phyloP scores from a whole-genome alignment of 2,113 vertebrate genomes.

The Notechis scutatus region DNA sequence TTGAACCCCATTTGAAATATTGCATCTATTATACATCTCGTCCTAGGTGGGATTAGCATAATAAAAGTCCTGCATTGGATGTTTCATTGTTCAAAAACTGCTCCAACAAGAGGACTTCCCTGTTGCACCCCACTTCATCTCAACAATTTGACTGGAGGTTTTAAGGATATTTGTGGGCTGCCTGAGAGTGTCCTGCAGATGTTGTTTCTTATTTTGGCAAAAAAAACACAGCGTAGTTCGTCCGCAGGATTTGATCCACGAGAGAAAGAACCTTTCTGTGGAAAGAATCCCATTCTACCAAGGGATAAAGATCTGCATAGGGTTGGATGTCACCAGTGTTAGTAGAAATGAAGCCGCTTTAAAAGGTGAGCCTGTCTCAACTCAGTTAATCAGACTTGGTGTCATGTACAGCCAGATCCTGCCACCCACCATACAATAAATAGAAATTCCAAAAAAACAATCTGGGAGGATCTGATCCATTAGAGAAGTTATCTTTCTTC shows the following conservation, averaged over 20 bases:
- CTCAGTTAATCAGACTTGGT: not conserved
- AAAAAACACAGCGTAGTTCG: not conserved
- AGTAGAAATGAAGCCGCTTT: not conserved
- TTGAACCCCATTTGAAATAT: not conserved
- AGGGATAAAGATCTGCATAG: not conserved
- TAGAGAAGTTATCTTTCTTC: not conserved
- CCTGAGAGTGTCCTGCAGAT: not conserved
- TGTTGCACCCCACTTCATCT: not conserved
- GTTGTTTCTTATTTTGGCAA: not conserved
- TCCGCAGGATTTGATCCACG: not conserved
- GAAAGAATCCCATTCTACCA: not conserved
- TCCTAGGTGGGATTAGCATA: not conserved
- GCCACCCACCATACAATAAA: not conserved
- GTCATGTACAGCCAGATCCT: not conserved
- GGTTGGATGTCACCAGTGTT: not conserved
- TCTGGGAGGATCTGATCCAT: not conserved
- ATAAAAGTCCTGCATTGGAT: not conserved
- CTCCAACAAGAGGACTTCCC: not conserved
- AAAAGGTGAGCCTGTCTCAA: not conserved
- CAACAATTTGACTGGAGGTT: not conserved
- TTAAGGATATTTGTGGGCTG: not conserved
- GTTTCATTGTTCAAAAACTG: not conserved
- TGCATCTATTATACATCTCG: not conserved
- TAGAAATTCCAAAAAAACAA: not conserved
- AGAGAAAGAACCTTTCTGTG: not conserved